Percentiles rank a stretch among this genome's conserved stretches.
Conservation (phyloP, 2,113 vertebrate species). For the Anhinga anhinga region DNA sequence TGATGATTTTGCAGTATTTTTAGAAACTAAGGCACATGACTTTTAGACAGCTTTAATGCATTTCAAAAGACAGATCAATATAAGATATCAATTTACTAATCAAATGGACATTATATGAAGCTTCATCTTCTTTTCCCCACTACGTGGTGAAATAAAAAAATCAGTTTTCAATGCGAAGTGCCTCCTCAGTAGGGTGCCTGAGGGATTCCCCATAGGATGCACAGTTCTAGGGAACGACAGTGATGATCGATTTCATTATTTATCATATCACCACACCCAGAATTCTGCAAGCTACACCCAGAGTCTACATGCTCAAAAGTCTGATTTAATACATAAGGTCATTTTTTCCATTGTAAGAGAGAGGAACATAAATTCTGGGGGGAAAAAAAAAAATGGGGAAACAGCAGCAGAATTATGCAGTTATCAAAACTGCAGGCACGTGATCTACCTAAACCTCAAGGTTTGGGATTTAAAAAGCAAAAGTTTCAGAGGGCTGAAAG, state of each 20-base stretch:
- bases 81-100: neutral
- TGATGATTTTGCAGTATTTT: neutral
- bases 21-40: neutral
- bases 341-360: neutral
- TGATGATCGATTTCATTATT: accelerated
- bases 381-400: neutral
- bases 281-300: neutral
- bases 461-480: neutral
- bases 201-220: neutral
- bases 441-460: neutral
- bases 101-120: neutral
- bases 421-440: neutral
- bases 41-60: neutral
- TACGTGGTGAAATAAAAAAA: neutral
- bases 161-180: accelerated
- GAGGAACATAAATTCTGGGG: neutral
- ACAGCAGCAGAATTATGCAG: neutral
- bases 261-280: neutral
- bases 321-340: neutral
- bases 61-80: neutral
- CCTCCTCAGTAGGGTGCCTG: neutral
- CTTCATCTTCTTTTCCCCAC: neutral
- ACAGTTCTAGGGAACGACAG: neutral
- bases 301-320: neutral
- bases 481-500: neutral